A percentile compares a stretch with the other conserved stretches of the same genome.
These are phyloP conservation scores for Eleginops maclovinus DNA, from an alignment of 2,113 vertebrate species.

Conservation along the genomic window DNA sequence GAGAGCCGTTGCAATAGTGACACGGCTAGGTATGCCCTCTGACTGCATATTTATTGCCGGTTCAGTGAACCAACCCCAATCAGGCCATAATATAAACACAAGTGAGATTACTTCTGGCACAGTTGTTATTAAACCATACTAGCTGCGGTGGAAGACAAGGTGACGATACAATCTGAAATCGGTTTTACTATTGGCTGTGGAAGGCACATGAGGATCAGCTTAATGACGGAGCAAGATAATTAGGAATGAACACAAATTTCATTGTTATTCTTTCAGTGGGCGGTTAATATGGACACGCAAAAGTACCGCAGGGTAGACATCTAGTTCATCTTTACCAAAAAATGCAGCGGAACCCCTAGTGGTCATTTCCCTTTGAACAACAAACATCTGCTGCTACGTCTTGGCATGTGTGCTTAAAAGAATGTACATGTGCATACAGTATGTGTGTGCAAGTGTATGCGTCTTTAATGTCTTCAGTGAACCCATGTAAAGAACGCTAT, in stretches of 20 bases:
- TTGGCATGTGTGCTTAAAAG: conserved; percentile 31
- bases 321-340: conserved; percentile 12
- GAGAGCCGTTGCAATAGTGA: too few relatives aligned
- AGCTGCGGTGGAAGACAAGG: conserved; percentile 35
- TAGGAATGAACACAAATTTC: conserved; percentile 26
- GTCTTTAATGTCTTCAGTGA: conserved; percentile 35
- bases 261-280: conserved; percentile 40
- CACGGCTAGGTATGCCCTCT: conserved; percentile 1
- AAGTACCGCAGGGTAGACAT: conserved; percentile 13
- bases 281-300: conserved; percentile 19
- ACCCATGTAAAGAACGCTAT: conserved; percentile 89
- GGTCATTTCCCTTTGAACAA: conserved; percentile 44
- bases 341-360: conserved; percentile 22
- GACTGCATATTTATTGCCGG: conserved; percentile 19
- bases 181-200: conserved; percentile 41
- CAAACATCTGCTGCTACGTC: conserved; percentile 21
- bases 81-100: conserved; percentile 1
- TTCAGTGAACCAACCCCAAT: conserved; percentile 3
- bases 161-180: conserved; percentile 58
- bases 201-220: conserved; percentile 72
- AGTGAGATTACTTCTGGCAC: neutral
- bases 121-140: neutral
- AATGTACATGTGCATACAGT: conserved; percentile 27
- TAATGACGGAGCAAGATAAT: conserved; percentile 45
- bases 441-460: conserved; percentile 7